Base-by-base conservation (phyloP, 2,797 vertebrate species). In the Brachyrhaphis roseni region DNA sequence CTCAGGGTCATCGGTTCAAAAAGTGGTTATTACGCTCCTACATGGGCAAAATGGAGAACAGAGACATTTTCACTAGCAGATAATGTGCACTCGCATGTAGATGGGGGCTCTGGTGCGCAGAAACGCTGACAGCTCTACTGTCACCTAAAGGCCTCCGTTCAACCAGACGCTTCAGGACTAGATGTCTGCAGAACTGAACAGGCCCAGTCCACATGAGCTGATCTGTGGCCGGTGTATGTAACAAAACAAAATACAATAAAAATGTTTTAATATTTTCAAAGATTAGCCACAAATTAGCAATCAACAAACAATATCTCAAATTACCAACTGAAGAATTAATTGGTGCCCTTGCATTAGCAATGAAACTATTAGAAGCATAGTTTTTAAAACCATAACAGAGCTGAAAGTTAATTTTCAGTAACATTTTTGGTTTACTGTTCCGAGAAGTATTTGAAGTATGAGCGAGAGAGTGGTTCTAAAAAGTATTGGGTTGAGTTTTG, bases 1-100 rank as follows among this genome's bases (percentile, higher is more conserved):
- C 0, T 23, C 70, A 36, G 78, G 88, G 92, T 92, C 91, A 85
- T 0, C 1, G 79, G 90, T 90, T 87, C 85, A 87, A 71, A 76
- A 45, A 79, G 78, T 70, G 43, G 51, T 71, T 49, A 26, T 41
- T 41, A 73, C 66, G 62, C 72, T 55, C 66, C 55, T 5, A 23
- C 26, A 55, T 13, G 71, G 20, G 62, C 3, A 47, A 23, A 62
- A 75, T 49, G 75, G 34, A 36, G 47, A 41, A 71, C 41, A 76
- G 41, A 28, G 5, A 87, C 80, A 78, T 78, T 45, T 45, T 71
- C 41, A 71, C 26, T 71, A 6, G 6, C 68, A 74, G 87, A 87
- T 72, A 76, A 53, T 11, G 45, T 59, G 31, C 10, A 76, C 75
- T 76, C 34, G 36, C 71, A 72, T 20, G 89, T 39, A 78, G 71